Conservation (phyloP, 1,140 invertebrate genomes). For the Ceratina australensis region DNA sequence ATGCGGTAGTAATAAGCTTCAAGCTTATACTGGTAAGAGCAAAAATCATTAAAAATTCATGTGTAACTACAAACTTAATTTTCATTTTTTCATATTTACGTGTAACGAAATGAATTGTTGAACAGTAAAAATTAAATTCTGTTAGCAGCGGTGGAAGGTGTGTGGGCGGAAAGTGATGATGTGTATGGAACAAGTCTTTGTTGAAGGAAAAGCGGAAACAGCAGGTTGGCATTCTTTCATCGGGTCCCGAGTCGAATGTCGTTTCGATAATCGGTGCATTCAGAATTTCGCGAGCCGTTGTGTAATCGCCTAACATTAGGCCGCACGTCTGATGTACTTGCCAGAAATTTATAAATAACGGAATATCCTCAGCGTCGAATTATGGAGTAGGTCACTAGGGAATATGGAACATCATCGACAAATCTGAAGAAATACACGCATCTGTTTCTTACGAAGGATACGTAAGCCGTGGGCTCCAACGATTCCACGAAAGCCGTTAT, state of each 20-base stretch:
- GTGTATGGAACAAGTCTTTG: not conserved
- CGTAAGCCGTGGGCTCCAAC: not conserved
- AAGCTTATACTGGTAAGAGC: too few species aligned
- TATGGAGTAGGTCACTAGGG: constrained; percentile 66
- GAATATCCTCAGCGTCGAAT: constrained; percentile 69
- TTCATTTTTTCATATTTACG: too few species aligned
- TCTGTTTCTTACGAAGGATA: not conserved
- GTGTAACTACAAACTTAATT: too few species aligned
- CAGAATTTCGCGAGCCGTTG: constrained; percentile 66
- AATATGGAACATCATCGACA: constrained; percentile 68
- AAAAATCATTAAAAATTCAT: too few species aligned
- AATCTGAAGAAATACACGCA: constrained; percentile 4
- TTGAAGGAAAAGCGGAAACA: not conserved
- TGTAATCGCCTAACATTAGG: constrained; percentile 74
- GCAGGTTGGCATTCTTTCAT: not conserved
- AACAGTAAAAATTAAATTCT: too few species aligned
- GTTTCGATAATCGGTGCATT: constrained; percentile 30
- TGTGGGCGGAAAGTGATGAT: too few species aligned
- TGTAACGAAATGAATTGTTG: too few species aligned
- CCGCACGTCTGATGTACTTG: constrained; percentile 66
- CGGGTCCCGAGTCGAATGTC: not conserved
- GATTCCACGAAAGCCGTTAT: not conserved
- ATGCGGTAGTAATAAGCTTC: too few species aligned
- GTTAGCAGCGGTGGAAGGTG: too few species aligned
- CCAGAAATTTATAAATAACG: constrained; percentile 79